Evolutionary conservation across 2,113 vertebrate species (phyloP).

Genomic region (Taxidea taxus): DNA sequence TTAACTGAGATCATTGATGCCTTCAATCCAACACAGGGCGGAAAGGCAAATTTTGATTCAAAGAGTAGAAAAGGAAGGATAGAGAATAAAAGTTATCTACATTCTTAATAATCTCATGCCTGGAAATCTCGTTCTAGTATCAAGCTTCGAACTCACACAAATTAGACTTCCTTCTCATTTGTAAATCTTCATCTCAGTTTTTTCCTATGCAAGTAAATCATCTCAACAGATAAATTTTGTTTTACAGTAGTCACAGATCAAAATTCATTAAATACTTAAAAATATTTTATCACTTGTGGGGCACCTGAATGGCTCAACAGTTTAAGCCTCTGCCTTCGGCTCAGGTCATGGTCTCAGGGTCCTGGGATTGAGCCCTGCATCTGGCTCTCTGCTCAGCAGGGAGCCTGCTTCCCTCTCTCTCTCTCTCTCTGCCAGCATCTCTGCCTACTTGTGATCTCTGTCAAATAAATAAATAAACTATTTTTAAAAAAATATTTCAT

Average conservation of each 20-base stretch:
- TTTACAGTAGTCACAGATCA: neutral
- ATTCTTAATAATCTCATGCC: neutral
- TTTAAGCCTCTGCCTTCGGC: too few species aligned
- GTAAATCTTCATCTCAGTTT: neutral
- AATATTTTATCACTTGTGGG: neutral
- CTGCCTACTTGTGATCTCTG: too few species aligned
- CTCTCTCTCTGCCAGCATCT: too few species aligned
- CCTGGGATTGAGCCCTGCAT: too few species aligned
- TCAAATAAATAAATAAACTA: too few species aligned
- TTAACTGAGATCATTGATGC: neutral
- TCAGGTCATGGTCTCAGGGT: too few species aligned
- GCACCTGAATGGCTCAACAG: too few species aligned
- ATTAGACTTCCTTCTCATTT: neutral
- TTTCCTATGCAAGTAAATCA: neutral
- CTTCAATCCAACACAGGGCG: neutral
- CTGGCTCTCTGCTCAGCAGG: too few species aligned
- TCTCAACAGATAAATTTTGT: neutral
- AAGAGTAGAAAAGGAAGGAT: neutral
- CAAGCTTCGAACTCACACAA: neutral
- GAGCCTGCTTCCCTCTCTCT: too few species aligned
- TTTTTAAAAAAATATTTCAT: neutral
- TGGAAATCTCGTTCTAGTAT: neutral
- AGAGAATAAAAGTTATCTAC: neutral
- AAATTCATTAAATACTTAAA: conserved; percentile 6
- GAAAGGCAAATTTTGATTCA: neutral